phyloP scores from a whole-genome alignment of 2,113 vertebrate genomes.

The Mormyrus lacerda region DNA sequence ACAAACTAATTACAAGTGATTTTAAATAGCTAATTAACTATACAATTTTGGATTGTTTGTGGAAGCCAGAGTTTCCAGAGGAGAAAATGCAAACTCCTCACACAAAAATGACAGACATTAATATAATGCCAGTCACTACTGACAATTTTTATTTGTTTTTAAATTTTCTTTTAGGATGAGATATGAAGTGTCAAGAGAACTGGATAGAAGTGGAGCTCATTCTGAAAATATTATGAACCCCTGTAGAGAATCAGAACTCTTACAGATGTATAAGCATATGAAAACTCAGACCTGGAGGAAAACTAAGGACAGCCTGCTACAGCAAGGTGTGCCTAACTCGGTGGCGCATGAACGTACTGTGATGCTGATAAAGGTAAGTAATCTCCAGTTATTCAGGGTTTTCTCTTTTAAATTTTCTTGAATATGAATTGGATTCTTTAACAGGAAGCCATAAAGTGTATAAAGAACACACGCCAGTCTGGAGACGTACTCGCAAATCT shows the following conservation, averaged over 20 bases:
- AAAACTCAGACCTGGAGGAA: neutral
- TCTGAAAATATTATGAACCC: neutral
- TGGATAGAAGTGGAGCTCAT: neutral
- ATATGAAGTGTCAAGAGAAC: neutral
- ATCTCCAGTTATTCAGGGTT: neutral
- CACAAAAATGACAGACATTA: neutral
- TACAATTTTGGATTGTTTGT: neutral
- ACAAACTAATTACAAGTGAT: neutral
- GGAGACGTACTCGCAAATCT: too few species aligned
- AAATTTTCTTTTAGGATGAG: neutral
- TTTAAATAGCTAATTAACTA: neutral
- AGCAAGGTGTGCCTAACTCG: neutral
- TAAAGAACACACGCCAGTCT: too few species aligned
- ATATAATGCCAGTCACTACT: neutral
- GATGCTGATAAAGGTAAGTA: neutral
- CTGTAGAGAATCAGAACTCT: neutral
- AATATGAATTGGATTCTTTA: neutral
- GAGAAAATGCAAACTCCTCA: neutral
- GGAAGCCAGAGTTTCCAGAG: neutral
- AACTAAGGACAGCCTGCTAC: neutral
- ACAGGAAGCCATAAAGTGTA: neutral
- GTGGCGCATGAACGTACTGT: neutral
- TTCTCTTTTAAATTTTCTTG: neutral
- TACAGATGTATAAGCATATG: neutral
- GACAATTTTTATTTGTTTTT: neutral